Conservation (phyloP, 1,140 invertebrate species). For the Calliopsis andreniformis region DNA sequence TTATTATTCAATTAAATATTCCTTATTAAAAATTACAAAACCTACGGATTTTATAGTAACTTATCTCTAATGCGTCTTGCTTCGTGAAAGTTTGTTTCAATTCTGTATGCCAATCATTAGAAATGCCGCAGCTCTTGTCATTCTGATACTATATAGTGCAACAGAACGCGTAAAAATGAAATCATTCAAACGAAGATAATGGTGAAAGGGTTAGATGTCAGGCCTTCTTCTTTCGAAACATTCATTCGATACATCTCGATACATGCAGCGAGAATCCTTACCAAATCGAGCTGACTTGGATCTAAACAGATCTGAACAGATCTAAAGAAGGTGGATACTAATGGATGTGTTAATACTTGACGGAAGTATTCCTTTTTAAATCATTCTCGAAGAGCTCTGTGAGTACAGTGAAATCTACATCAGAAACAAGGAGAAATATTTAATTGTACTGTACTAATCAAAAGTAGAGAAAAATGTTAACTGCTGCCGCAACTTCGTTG, state of each 20-base stretch:
- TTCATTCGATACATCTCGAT: conserved; percentile 29
- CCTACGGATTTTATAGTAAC: conserved; percentile 1
- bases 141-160: neutral
- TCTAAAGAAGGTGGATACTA: conserved; percentile 35
- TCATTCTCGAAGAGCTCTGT: neutral
- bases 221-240: neutral
- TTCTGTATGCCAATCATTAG: conserved; percentile 7
- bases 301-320: conserved; percentile 17
- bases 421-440: neutral
- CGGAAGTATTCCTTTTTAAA: neutral
- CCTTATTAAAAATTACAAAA: too few relatives aligned
- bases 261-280: neutral
- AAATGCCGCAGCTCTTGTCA: neutral
- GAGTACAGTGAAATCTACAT: neutral
- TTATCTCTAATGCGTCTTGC: neutral
- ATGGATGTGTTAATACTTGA: conserved; percentile 2
- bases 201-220: neutral
- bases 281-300: neutral
- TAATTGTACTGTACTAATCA: neutral
- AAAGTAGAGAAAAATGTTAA: conserved; percentile 71
- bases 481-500: conserved; percentile 78
- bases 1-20: neutral
- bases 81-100: neutral
- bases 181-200: neutral
- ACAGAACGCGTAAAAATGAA: neutral